Evolutionary conservation across 2,797 vertebrate species (phyloP).

Genomic region (Aselliscus stoliczkanus): DNA sequence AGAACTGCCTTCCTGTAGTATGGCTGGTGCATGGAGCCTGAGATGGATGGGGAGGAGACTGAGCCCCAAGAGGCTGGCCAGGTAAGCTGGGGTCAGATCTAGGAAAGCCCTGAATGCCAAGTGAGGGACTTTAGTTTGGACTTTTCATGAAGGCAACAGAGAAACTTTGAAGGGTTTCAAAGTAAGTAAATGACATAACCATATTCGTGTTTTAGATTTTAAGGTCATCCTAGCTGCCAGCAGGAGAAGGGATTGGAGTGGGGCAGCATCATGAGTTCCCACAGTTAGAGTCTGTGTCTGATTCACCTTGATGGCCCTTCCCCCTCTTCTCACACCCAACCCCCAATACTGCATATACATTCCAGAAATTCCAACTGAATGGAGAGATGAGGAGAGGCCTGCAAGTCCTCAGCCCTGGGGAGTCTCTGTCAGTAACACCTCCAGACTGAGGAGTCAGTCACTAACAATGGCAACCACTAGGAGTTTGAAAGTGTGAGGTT

Average conservation of each 20-base stretch:
- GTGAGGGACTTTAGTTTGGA: not conserved
- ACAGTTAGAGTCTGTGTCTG: not conserved
- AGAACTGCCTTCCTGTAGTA: not conserved
- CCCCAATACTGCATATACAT: not conserved
- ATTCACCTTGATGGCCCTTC: not conserved
- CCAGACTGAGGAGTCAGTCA: not conserved
- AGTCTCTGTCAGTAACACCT: not conserved
- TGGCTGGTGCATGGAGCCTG: not conserved
- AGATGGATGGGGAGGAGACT: rapidly evolving
- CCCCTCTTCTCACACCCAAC: not conserved
- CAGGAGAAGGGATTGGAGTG: not conserved
- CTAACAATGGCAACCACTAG: not conserved
- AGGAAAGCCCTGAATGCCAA: not conserved
- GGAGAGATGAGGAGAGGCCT: not conserved
- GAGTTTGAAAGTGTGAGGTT: not conserved
- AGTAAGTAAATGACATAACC: not conserved
- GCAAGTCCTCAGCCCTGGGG: not conserved
- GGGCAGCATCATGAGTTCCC: not conserved
- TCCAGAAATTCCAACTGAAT: not conserved
- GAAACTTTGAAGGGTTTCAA: not conserved
- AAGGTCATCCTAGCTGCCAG: not conserved
- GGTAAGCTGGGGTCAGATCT: no score
- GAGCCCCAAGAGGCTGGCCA: not conserved
- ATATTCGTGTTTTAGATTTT: not conserved
- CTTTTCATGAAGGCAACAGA: not conserved